Base-by-base conservation (phyloP, 2,888 invertebrate genomes). In the Oscheius sp. region DNA sequence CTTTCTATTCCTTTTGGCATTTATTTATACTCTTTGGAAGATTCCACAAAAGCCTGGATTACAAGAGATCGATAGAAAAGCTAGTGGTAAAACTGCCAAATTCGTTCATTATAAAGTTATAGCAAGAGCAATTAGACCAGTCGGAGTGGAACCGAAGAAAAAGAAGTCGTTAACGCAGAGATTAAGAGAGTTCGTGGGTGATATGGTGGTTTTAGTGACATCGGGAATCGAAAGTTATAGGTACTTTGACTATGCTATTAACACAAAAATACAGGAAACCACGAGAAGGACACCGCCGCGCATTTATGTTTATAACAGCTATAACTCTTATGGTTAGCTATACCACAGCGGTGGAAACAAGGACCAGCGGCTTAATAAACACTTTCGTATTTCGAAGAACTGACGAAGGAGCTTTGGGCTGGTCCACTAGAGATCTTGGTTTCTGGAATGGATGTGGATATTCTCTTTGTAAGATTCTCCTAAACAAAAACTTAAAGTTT, bases 371-470 rank as follows among this genome's bases (percentile, higher is more conserved):
- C 23, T 65, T 80, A 23, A 70, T 80, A 42, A 75, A 75, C 68
- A 69, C 70, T 12, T 80, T 71, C 53, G 80, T 80, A 12, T 80
- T 80, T 31, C 79, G 80, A 1, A 29, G 74, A 12, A 58, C 74
- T 5, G 69, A 64, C 0, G 37, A 69, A 17, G 71, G 61, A 10
- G 70, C 71, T 5, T 70, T 80, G 8, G 76, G 70, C 29, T 80
- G 80, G 80, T 52, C 70, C 42, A 50, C 76, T 2, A 48, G 71
- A 23, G 74, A 81, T 34, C 65, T 80, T 3, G 80, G 80, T 31
- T 73, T 71, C 53, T 80, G 80, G 80, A 81, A 80, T 58, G 81
- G 73, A 6, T 68, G 63, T 39, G 80, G 81, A n/a, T 80, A 72
- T 50, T 52, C 75, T 4, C 27, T 76, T 15, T 53, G 78, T 79